These are phyloP conservation scores for Hemibagrus guttatus DNA, from an alignment of 2,797 vertebrate species.

Conservation along the genomic window DNA sequence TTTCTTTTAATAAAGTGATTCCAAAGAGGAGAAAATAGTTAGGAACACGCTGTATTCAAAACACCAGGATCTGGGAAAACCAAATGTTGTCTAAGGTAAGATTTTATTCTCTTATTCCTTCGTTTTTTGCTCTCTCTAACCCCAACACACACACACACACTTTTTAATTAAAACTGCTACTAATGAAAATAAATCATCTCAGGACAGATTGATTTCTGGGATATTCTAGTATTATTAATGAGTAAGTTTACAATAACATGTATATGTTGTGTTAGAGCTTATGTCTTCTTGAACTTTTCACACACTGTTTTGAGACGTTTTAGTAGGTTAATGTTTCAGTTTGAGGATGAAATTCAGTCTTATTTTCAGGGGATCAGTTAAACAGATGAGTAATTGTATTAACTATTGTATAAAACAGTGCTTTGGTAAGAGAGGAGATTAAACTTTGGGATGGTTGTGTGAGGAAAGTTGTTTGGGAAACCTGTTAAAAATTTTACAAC, in stretches of 20 bases:
- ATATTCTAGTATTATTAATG: not conserved
- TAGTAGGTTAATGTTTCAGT: not conserved
- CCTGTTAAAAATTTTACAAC: not conserved
- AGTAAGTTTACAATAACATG: not conserved
- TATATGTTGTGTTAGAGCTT: not conserved
- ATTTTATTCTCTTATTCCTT: not conserved
- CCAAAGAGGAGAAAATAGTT: not conserved
- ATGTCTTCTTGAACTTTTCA: not conserved
- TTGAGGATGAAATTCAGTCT: too few species aligned
- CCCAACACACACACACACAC: too few species aligned
- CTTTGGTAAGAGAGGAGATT: not conserved
- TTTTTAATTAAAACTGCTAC: not conserved
- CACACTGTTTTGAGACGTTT: not conserved
- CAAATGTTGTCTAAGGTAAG: conserved; percentile 15
- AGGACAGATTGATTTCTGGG: not conserved
- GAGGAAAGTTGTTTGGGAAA: not conserved
- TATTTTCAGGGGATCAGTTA: too few species aligned
- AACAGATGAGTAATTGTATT: not conserved
- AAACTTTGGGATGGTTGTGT: not conserved
- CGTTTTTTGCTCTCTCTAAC: too few species aligned
- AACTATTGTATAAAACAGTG: not conserved
- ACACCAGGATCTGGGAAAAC: not conserved
- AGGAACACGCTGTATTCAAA: not conserved
- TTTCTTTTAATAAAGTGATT: not conserved
- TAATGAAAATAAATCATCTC: not conserved